phyloP scores from a whole-genome alignment of 2,888 invertebrate species.

The Microctonus hyperodae region DNA sequence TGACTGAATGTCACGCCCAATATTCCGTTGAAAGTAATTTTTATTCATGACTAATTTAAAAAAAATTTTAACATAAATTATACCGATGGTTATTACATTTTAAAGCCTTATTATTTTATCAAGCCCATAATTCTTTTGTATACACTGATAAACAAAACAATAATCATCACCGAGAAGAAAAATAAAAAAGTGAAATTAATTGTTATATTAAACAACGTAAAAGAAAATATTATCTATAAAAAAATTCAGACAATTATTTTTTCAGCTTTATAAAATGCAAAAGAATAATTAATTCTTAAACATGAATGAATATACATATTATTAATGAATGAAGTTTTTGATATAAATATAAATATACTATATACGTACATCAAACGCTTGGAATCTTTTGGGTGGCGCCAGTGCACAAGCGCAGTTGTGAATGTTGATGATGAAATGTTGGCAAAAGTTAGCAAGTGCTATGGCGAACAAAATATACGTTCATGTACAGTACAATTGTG shows the following conservation, averaged over 20 bases:
- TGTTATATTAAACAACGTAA: no score
- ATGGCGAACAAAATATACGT: not conserved
- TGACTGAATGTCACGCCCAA: not conserved
- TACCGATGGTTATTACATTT: not conserved
- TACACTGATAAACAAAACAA: not conserved
- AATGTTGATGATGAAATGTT: not conserved
- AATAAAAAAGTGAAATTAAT: not conserved
- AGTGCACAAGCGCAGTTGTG: not conserved
- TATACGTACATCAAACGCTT: not conserved
- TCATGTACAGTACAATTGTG: not conserved
- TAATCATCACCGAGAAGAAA: not conserved
- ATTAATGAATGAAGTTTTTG: no score
- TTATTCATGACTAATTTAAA: not conserved
- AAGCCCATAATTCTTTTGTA: not conserved
- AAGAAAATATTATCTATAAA: no score
- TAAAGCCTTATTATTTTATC: not conserved
- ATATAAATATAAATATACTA: no score
- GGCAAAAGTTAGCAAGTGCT: not conserved
- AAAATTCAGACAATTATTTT: no score
- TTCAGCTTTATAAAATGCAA: no score
- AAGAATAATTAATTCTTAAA: no score
- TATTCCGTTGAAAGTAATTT: not conserved
- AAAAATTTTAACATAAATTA: not conserved
- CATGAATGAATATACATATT: no score
- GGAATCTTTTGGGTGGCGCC: not conserved